phyloP scores from a whole-genome alignment of 2,888 invertebrate species.

The Lissonota sp. region DNA sequence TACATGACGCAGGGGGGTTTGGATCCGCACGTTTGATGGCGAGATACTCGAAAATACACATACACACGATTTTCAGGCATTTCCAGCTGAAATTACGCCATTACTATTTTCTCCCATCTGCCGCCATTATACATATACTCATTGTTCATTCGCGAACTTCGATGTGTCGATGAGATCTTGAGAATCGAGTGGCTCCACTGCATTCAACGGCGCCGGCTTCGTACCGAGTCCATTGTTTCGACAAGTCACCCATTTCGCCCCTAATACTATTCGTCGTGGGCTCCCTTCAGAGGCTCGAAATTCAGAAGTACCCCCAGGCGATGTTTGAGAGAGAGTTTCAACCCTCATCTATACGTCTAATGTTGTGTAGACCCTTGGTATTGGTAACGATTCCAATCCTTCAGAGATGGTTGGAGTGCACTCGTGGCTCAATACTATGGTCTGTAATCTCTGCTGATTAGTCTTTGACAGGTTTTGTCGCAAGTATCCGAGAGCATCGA shows the following conservation, averaged over 20 bases:
- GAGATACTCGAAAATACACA: too few species aligned
- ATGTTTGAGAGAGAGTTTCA: constrained; percentile 27
- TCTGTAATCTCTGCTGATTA: constrained; percentile 52
- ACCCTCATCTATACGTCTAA: constrained; percentile 28
- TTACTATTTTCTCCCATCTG: not conserved
- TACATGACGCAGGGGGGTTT: too few species aligned
- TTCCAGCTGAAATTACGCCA: not conserved
- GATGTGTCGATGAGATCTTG: constrained; percentile 61
- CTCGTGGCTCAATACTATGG: constrained; percentile 51
- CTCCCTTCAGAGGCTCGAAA: constrained; percentile 27
- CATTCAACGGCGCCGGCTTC: constrained; percentile 38
- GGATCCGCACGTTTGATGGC: too few species aligned
- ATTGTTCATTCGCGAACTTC: not conserved
- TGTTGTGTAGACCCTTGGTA: constrained; percentile 40
- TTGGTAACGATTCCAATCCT: constrained; percentile 37
- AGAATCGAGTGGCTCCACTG: constrained; percentile 63
- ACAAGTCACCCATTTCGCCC: constrained; percentile 63
- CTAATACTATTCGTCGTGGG: constrained; percentile 46
- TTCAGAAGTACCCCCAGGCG: constrained; percentile 32
- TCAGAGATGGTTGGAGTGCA: constrained; percentile 15
- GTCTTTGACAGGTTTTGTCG: not conserved
- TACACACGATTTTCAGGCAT: not conserved
- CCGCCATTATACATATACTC: not conserved
- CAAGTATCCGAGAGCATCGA: too few species aligned
- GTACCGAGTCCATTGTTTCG: constrained; percentile 75